phyloP scores from a whole-genome alignment of 92 coral and sea anemone species.

The Paragorgia papillata region DNA sequence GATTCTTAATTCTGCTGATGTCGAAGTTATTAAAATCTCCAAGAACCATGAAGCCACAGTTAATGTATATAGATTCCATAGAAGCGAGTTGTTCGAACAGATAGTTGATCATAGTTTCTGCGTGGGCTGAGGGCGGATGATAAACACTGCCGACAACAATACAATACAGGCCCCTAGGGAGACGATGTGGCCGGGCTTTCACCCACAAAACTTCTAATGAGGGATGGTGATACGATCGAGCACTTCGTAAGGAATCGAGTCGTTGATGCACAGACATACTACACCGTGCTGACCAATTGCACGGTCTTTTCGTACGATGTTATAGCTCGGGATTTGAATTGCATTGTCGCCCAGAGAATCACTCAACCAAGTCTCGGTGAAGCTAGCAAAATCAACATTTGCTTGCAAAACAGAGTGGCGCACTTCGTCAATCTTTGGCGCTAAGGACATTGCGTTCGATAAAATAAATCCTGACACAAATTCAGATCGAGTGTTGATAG shows the following conservation, averaged over 20 bases:
- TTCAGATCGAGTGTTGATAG: not conserved
- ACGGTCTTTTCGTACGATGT: slow-evolving; percentile 4
- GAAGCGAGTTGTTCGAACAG: slow-evolving; percentile 8
- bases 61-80: not conserved
- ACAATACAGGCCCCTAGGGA: slow-evolving; percentile 11
- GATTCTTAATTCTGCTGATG: not conserved
- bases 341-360: not conserved
- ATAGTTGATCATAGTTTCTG: slow-evolving; percentile 18
- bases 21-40: slow-evolving; percentile 10
- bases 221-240: slow-evolving; percentile 8
- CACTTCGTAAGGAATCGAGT: slow-evolving; percentile 6
- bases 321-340: not conserved
- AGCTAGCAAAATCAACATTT: slow-evolving; percentile 11
- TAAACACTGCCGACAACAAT: slow-evolving; percentile 11
- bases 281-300: slow-evolving; percentile 4
- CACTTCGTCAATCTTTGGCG: slow-evolving; percentile 2
- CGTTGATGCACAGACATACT: not conserved
- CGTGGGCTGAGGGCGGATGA: slow-evolving; percentile 25
- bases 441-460: slow-evolving; percentile 3
- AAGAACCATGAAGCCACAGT: slow-evolving; percentile 4
- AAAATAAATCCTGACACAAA: not conserved
- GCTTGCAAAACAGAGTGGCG: not conserved
- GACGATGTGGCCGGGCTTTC: slow-evolving; percentile 11
- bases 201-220: slow-evolving; percentile 9
- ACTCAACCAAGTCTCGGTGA: slow-evolving; percentile 15